Evolutionary conservation across 2,113 vertebrate species (phyloP), one percentile per base, ranked within the genome.

Genomic region (Urocynchramus pylzowi): DNA sequence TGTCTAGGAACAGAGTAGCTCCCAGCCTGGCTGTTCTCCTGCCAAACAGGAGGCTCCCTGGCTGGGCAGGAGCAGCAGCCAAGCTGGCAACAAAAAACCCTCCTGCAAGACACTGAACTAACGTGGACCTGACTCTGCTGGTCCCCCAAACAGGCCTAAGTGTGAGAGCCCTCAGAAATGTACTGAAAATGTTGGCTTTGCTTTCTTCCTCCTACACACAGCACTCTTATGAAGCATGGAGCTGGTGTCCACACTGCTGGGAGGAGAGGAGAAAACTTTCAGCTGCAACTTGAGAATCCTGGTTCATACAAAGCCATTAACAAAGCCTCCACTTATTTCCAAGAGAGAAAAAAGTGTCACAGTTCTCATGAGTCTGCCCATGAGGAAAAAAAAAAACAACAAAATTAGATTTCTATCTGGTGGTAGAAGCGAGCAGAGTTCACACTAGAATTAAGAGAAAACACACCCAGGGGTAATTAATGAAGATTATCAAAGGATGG

Each of bases 1-100:
- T 95, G 42, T 87, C 84, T n/a, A 91, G 94, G 87, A 94, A 95
- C 20, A 57, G 63, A 63, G 15, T 16, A 84, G 77, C 71, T 70
- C 63, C 33, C 64, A 75, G 67, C 57, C 50, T 24, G 67, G 73
- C 67, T 33, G 4, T 1, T 16, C 79, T 84, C 49, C 53, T 75
- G 82, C 73, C 4, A 56, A 64, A 26, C 11, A 10, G 44, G 54
- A 82, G n/a, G 33, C 64, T 94, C 45, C 2, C 15, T 27, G 47
- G 35, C 16, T 1, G 50, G 87, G 44, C 82, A 63, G 45, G 28
- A 91, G 74, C 8, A 80, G 78, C 73, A 77, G 89, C 87, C 88
- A 92, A 89, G 33, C 6, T 89, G 94, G 82, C 89, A 87, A 13
- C 42, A 65, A 52, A 53, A 79, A 37, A 8, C 1, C 78, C 27